Base-by-base conservation (phyloP, 1,140 invertebrate species). In the Ladona fulva region DNA sequence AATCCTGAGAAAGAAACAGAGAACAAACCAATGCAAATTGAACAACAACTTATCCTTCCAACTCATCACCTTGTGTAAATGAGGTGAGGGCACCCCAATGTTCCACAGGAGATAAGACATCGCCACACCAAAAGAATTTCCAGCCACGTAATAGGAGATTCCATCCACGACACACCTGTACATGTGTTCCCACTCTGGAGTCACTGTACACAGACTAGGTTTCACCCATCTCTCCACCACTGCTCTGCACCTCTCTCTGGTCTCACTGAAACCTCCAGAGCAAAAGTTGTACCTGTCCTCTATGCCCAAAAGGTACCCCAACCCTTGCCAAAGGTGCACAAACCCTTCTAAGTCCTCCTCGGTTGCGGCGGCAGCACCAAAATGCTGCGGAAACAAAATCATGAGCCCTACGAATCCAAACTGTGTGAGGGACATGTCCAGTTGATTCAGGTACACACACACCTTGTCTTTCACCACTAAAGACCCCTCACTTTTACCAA, bases 361-460 rank as follows among this genome's bases (percentile, higher is more conserved):
- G 19, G 79, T 80, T 0, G 78, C 79, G 0, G 77, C 75, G 8
- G 73, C 74, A 0, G 86, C 80, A 0, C 87, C 87, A 79, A 87
- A 84, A 24, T 88, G 83, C 74, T 91, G 84, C 0, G 92, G 89
- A 59, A 89, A 89, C 6, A 93, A 79, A 0, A 95, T 81, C 0
- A 90, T 87, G 76, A 92, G 91, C 0, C 94, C 95, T 80, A 97
- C 90, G 81, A 97, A 97, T 14, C 93, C 93, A 81, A 94, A 95
- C 82, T 94, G 93, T 0, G 95, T 95, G 0, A 96, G 81, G 0
- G 91, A 91, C 89, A 97, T 90, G 80, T 96, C 94, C 78, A 91
- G 88, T 84, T 97, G 95, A 0, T 89, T 90, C 0, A 89, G 82
- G 73, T 76, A 78, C 3, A 37, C 29, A 16, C 82, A 81, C 6